phyloP scores from a whole-genome alignment of 1,140 invertebrate genomes.

The Papilio dardanus region DNA sequence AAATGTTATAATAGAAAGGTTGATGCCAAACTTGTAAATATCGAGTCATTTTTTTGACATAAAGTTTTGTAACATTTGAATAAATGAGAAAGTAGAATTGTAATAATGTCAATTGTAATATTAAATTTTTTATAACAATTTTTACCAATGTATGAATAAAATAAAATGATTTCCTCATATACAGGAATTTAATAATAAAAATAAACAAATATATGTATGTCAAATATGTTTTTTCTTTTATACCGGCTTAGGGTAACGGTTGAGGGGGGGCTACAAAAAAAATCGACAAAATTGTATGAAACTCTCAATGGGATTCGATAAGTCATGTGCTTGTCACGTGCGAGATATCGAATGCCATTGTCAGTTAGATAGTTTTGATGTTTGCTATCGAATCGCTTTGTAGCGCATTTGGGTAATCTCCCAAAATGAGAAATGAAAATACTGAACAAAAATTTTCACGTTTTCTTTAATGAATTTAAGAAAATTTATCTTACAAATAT shows the following conservation, averaged over 20 bases:
- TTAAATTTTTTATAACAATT: background rate
- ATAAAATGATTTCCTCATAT: background rate
- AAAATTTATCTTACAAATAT: constrained; percentile 45
- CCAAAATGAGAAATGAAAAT: background rate
- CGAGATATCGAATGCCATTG: too few species aligned
- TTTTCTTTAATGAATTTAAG: constrained; percentile 46
- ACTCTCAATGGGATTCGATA: too few species aligned
- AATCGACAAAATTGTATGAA: too few species aligned
- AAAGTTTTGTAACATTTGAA: too few species aligned
- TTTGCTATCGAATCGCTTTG: too few species aligned
- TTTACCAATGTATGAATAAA: background rate
- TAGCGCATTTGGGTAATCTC: too few species aligned
- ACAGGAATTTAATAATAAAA: background rate
- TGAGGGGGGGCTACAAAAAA: too few species aligned
- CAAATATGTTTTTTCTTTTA: background rate
- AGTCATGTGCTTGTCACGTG: too few species aligned
- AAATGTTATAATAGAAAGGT: too few species aligned
- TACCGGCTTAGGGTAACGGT: too few species aligned
- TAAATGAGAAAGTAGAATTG: background rate
- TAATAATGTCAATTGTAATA: background rate
- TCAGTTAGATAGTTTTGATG: too few species aligned
- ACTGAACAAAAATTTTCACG: constrained; percentile 11
- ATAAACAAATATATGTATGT: background rate
- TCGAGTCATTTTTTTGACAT: background rate
- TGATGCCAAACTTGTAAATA: background rate